Evolutionary conservation across 2,888 invertebrate species (phyloP).

Genomic region (Ctenicera cuprea): DNA sequence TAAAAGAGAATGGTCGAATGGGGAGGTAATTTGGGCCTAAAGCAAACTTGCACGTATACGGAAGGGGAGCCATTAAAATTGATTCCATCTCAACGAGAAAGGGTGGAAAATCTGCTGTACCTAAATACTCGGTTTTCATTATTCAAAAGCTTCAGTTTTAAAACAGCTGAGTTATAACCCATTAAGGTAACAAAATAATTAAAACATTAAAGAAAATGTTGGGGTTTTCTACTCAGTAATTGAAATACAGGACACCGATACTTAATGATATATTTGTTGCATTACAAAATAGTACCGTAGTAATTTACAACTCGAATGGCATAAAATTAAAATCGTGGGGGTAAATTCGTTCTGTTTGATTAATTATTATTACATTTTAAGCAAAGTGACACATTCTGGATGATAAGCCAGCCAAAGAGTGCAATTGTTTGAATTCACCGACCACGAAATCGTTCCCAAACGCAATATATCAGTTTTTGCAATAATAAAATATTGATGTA

Average conservation of each 20-base stretch:
- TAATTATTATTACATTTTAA: neutral
- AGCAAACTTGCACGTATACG: constrained; percentile 34
- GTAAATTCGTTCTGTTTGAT: neutral
- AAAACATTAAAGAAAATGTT: too few species aligned
- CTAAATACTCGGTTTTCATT: too few species aligned
- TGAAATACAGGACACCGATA: too few species aligned
- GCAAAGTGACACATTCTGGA: neutral
- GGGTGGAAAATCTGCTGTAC: neutral
- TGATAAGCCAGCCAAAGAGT: neutral
- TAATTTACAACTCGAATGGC: too few species aligned
- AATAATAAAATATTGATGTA: constrained; percentile 45
- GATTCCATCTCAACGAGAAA: constrained; percentile 15
- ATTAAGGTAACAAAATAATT: too few species aligned
- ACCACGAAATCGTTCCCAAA: constrained; percentile 31
- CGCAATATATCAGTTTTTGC: constrained; percentile 38
- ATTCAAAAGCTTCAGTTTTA: too few species aligned
- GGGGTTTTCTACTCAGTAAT: too few species aligned
- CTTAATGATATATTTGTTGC: too few species aligned
- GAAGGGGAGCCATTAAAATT: constrained; percentile 38
- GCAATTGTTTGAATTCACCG: neutral
- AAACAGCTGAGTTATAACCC: too few species aligned
- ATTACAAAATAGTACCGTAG: too few species aligned
- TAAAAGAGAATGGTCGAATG: constrained; percentile 42
- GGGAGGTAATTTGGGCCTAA: constrained; percentile 44
- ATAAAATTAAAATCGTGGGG: neutral